phyloP scores from a whole-genome alignment of 1,140 invertebrate genomes.

The Sitobion miscanthi region DNA sequence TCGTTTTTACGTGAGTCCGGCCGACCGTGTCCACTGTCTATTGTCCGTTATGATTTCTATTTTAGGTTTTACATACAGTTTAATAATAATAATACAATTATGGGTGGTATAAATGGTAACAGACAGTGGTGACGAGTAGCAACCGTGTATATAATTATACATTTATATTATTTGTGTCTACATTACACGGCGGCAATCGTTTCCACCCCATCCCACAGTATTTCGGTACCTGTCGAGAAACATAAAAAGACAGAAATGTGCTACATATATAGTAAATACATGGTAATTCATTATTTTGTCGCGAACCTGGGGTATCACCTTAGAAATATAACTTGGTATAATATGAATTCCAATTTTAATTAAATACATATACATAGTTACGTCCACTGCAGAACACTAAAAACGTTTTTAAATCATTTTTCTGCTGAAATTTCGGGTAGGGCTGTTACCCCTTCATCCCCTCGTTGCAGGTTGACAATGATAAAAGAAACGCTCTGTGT shows the following conservation, averaged over 20 bases:
- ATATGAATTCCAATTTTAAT: too few species aligned
- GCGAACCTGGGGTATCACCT: neutral
- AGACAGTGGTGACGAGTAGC: neutral
- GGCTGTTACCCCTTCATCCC: too few species aligned
- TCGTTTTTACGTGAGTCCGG: neutral
- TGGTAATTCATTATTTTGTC: neutral
- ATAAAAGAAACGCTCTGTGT: neutral
- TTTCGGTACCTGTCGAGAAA: neutral
- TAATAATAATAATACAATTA: neutral
- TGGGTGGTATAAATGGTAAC: neutral
- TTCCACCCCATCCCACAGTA: neutral
- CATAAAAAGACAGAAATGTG: neutral
- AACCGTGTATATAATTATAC: neutral
- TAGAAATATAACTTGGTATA: neutral
- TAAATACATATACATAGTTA: too few species aligned
- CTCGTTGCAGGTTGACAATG: neutral
- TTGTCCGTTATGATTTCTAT: slow-evolving; percentile 1
- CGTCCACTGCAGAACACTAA: neutral
- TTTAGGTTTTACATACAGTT: neutral
- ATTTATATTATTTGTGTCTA: neutral
- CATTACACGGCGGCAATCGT: neutral
- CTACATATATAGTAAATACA: neutral
- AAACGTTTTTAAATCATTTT: neutral
- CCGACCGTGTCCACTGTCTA: neutral
- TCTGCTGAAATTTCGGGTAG: too few species aligned